Base-by-base conservation (phyloP, 1,140 invertebrate genomes). In the Akabosia matsudoensis region DNA sequence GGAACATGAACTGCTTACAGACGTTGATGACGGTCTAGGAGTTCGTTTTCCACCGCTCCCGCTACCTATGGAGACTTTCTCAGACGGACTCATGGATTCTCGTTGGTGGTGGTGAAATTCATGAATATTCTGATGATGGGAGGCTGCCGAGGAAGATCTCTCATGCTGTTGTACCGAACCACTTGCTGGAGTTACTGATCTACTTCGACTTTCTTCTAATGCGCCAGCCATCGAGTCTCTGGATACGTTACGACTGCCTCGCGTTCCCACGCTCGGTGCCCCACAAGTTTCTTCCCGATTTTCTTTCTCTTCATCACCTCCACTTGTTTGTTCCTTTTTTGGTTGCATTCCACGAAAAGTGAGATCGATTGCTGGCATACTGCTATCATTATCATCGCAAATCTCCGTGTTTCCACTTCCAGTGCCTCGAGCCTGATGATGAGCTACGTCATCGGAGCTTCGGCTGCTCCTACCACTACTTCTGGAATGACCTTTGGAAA, bases 321-420 rank as follows among this genome's bases (percentile, higher is more conserved):
- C 76, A 37, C 45, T 76, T 81, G 30, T 84, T 64, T 75, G 84
- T 83, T 75, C 73, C 37, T 52, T 52, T n/a, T 33, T 56, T 52
- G 52, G 52, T 18, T 33, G 52, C 1, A 33, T 70, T 22, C 71
- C 76, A 14, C 79, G 54, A 24, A 80, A 67, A 10, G 79, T 79
- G 61, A 80, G 74, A 75, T 80, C 79, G 70, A 80, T 80, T 18
- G 79, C 79, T 22, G 79, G 79, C 56, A 71, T 76, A n/a, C 56
- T 74, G 75, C 22, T 24, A 70, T 64, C 72, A 33, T 77, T n/a
- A 4, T 37, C 72, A 33, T 77, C 76, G 31, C 61, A 56, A 52
- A 61, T 56, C 34, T 31, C 72, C 30, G 67, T 71, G n/a, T 22
- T 45, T 3, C 33, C 31, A 72, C 37, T 45, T 22, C 33, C 10